Percentiles rank a stretch among this genome's conserved stretches.
phyloP scores from a whole-genome alignment of 2,113 vertebrate genomes.

The Salvelinus sp. region DNA sequence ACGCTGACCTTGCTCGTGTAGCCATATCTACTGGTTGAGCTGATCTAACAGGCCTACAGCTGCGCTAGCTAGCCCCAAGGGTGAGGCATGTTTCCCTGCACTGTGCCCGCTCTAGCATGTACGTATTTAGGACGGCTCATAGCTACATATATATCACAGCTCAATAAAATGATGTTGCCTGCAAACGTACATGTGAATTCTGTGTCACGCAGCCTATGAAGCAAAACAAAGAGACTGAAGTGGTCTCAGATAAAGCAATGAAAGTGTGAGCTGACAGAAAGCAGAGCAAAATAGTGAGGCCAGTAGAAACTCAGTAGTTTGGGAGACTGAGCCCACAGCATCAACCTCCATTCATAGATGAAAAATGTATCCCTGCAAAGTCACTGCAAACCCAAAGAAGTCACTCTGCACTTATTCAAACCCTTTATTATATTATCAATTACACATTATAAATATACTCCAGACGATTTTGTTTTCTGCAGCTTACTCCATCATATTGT shows the following conservation, averaged over 20 bases:
- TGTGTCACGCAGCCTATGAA: constrained; percentile 62
- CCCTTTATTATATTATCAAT: constrained; percentile 77
- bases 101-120: constrained; percentile 59
- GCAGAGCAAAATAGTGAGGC: constrained; percentile 47
- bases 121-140: constrained; percentile 65
- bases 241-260: constrained; percentile 59
- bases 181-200: constrained; percentile 62
- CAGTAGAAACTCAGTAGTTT: constrained; percentile 48
- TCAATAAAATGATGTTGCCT: constrained; percentile 69
- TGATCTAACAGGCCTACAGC: constrained; percentile 70
- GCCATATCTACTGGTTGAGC: constrained; percentile 64
- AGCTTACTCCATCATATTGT: constrained; percentile 72
- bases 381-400: constrained; percentile 51
- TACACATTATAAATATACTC: constrained; percentile 74
- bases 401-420: constrained; percentile 63
- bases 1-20: constrained; percentile 67
- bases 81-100: constrained; percentile 42
- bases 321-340: constrained; percentile 51
- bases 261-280: constrained; percentile 57
- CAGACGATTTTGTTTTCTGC: constrained; percentile 57
- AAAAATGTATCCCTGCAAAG: constrained; percentile 56
- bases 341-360: constrained; percentile 41
- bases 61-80: constrained; percentile 49
- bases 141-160: constrained; percentile 72
- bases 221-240: constrained; percentile 66